Base-by-base conservation (phyloP, 2,113 vertebrate species). In the Cranoglanis bouderius region DNA sequence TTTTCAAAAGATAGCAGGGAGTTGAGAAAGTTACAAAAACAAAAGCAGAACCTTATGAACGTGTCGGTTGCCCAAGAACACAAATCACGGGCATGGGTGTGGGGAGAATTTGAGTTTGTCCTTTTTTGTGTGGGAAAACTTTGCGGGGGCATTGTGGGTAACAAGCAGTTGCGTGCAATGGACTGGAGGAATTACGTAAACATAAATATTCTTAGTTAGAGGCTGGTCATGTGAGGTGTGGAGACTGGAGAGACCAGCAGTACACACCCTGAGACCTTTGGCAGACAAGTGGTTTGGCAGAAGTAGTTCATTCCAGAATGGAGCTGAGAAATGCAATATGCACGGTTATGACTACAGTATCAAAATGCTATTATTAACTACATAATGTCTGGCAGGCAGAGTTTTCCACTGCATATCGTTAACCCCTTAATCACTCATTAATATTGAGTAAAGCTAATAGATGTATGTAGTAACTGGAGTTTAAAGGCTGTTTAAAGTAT, bases 11-110 rank as follows among this genome's bases (percentile, higher is more conserved):
- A 84, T 83, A 82, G 87, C 78, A 82, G 85, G 21, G 57, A 89
- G 89, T 88, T 91, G 87, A 91, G 84, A 70, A 90, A 92, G 90
- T 90, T 92, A 91, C 55, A 65, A 87, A 91, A 93, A 92, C 90
- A 92, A 85, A 85, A 89, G 80, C 86, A 86, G 40, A 88, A 88
- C 75, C 88, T 83, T 84, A 87, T 55, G 86, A 89, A 89, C 51
- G 18, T 57, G 63, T 86, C 18, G 38, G 83, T 65, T 88, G 80
- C 84, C 84, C 89, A 88, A 89, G 85, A 88, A 72, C 87, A 88
- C 75, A 85, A 80, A 89, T 87, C 84, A 70, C n/a, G 78, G 83
- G 65, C 67, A 57, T 51, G 61, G 84, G 53, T n/a, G 57, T 85
- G 84, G 75, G 85, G 53, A 51, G 8, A 13, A 38, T 49, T 55